Conservation (phyloP, 2,888 invertebrate species). For the Pardosa pseudoannulata region DNA sequence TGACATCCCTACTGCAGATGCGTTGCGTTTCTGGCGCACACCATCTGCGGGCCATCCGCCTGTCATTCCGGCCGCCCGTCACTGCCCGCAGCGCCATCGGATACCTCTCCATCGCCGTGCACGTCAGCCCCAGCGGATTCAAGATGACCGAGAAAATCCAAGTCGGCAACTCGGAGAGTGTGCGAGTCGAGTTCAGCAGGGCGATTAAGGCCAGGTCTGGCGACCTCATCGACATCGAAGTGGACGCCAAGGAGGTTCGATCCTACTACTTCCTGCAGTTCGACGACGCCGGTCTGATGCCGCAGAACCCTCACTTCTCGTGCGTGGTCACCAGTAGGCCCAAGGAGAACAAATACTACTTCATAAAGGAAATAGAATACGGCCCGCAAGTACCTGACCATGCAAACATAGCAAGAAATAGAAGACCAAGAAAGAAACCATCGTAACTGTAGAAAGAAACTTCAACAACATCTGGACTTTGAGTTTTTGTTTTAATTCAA, state of each 20-base stretch:
- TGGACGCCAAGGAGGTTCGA: conserved; percentile 18
- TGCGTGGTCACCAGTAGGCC: conserved; percentile 20
- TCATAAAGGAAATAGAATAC: conserved; percentile 34
- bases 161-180: conserved; percentile 7
- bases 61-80: conserved; percentile 33
- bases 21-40: conserved; percentile 25
- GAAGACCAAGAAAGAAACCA: too few relatives aligned
- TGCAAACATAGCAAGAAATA: not conserved
- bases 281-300: conserved; percentile 3
- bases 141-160: not conserved
- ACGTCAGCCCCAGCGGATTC: not conserved
- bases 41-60: conserved; percentile 20
- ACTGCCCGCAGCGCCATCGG: not conserved
- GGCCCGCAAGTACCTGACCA: not conserved
- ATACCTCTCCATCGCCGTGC: not conserved
- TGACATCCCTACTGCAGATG: conserved; percentile 25
- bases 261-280: conserved; percentile 44
- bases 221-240: not conserved
- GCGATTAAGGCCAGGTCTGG: not conserved
- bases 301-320: not conserved
- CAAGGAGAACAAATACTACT: conserved; percentile 28
- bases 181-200: not conserved
- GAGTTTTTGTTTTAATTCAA: too few relatives aligned
- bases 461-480: too few relatives aligned
- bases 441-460: too few relatives aligned